Conservation (phyloP, 2,797 vertebrate genomes). For the Paguma larvata region DNA sequence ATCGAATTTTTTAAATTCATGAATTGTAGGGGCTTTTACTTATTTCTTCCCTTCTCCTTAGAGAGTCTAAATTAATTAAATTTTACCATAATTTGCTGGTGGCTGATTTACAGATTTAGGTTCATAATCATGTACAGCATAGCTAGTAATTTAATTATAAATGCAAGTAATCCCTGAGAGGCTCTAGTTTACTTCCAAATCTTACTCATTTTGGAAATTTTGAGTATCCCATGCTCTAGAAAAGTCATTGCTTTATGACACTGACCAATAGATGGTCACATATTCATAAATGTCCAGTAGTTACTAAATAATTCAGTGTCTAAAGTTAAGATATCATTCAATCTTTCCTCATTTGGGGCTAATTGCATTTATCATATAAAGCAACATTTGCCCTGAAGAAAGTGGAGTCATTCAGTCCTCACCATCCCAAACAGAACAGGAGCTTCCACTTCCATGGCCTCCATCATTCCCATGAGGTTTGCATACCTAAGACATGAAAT, state of each 20-base stretch:
- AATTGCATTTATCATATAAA: neutral
- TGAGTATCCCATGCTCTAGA: neutral
- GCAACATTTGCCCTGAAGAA: neutral
- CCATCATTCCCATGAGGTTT: neutral
- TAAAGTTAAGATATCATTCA: neutral
- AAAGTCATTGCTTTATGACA: neutral
- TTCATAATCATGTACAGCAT: neutral
- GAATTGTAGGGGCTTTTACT: neutral
- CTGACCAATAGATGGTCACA: neutral
- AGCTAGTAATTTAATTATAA: conserved; percentile 42
- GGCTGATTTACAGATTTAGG: conserved; percentile 36
- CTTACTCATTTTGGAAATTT: conserved; percentile 32
- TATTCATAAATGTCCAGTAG: neutral
- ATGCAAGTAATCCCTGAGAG: neutral
- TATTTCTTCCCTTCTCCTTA: neutral
- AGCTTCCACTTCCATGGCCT: neutral
- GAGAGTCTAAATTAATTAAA: conserved; percentile 38
- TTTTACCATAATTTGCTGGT: neutral
- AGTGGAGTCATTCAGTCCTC: conserved; percentile 2
- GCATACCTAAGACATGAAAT: neutral
- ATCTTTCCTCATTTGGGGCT: neutral
- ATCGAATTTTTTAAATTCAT: neutral
- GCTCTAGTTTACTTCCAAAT: neutral
- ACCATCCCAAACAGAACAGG: neutral
- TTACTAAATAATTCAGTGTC: neutral